phyloP scores from a whole-genome alignment of 1,140 invertebrate genomes.

The Bombus picipes region DNA sequence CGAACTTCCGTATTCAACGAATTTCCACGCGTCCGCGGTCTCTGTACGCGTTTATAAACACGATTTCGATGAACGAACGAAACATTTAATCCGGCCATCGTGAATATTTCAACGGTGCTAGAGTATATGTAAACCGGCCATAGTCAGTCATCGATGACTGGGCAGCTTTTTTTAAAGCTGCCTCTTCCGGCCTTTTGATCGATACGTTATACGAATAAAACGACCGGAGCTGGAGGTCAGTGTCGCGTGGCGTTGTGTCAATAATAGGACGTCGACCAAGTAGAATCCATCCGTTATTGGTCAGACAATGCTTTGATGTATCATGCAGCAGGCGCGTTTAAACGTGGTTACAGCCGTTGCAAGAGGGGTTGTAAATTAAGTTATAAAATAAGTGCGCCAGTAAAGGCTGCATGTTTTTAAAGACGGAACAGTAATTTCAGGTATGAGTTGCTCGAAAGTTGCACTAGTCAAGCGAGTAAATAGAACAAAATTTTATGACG shows the following conservation, averaged over 20 bases:
- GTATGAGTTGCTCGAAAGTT: no score
- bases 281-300: not conserved
- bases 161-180: not conserved
- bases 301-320: constrained; percentile 6
- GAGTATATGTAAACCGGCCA: constrained; percentile 12
- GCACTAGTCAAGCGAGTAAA: no score
- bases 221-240: not conserved
- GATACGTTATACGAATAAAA: not conserved
- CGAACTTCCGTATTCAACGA: constrained; percentile 4
- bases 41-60: constrained; percentile 23
- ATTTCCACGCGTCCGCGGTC: not conserved
- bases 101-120: constrained; percentile 27
- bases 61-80: constrained; percentile 18
- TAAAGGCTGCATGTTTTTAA: not conserved
- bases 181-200: not conserved
- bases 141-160: constrained; percentile 11
- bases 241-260: not conserved
- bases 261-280: not conserved
- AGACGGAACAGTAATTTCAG: no score
- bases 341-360: not conserved
- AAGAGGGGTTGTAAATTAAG: no score
- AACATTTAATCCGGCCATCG: constrained; percentile 21
- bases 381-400: no score
- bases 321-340: not conserved
- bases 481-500: no score